Conservation (phyloP, 1,140 invertebrate species). For the Bombus ignitus region DNA sequence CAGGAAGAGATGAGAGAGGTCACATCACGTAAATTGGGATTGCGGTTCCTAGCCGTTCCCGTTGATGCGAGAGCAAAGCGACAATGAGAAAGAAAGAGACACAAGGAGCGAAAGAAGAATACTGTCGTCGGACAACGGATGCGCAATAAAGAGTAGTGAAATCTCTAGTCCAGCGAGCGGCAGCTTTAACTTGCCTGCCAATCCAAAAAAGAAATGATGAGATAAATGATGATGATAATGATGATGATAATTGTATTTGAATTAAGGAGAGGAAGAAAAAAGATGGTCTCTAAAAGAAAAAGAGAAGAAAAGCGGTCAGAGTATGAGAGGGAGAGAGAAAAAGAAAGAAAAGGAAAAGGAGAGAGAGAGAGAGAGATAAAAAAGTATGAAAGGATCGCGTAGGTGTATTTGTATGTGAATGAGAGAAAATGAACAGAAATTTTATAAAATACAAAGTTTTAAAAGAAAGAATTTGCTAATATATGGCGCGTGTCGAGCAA, state of each 20-base stretch:
- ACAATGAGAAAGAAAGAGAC: background rate
- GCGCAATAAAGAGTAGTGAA: conserved; percentile 82
- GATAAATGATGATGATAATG: background rate
- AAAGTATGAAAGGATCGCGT: background rate
- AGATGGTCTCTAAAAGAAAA: conserved; percentile 20
- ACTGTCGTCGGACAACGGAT: conserved; percentile 60
- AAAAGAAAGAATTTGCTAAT: conserved; percentile 44
- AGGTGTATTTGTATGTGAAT: background rate
- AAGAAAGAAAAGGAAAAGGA: background rate
- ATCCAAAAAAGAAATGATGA: conserved; percentile 74
- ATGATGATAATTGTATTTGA: background rate
- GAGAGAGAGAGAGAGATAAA: background rate
- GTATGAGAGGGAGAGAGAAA: conserved; percentile 28
- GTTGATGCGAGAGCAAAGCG: conserved; percentile 36
- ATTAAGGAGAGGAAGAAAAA: conserved; percentile 46
- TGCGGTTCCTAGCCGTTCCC: conserved; percentile 39
- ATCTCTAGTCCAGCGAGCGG: conserved; percentile 82
- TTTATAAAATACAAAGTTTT: conserved; percentile 65
- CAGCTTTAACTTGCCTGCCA: conserved; percentile 76
- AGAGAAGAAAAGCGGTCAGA: conserved; percentile 29
- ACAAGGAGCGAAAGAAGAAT: conserved; percentile 17
- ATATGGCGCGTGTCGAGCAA: conserved; percentile 43
- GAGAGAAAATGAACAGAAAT: conserved; percentile 40
- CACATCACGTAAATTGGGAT: conserved; percentile 18
- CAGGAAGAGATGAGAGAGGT: background rate